Evolutionary conservation across 2,113 vertebrate species (phyloP).

Genomic region (Austrofundulus limnaeus): DNA sequence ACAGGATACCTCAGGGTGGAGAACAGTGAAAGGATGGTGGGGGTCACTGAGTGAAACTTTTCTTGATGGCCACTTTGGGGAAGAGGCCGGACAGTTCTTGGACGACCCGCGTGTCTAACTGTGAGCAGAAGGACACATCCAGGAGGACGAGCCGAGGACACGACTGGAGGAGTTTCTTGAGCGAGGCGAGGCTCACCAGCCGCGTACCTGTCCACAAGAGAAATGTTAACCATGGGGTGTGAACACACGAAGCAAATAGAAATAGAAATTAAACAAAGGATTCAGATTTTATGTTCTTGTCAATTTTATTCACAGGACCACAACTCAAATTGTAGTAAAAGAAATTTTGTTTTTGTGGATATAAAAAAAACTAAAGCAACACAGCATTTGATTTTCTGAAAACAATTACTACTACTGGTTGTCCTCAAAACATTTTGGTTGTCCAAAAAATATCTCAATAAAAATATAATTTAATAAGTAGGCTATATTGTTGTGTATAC

Average conservation of each 20-base stretch:
- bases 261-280: not conserved
- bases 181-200: slow-evolving; percentile 87
- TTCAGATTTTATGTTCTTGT: no score
- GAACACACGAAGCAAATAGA: no score
- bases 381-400: no score
- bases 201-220: slow-evolving; percentile 64
- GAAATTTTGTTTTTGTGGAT: no score
- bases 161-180: slow-evolving; percentile 91
- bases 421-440: no score
- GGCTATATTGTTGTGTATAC: no score
- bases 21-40: slow-evolving; percentile 9
- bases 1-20: slow-evolving; percentile 16
- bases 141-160: slow-evolving; percentile 90
- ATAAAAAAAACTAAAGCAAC: no score
- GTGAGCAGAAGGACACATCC: slow-evolving; percentile 98
- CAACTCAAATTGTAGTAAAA: no score
- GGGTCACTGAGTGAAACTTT: slow-evolving; percentile 97
- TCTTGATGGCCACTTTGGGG: slow-evolving; percentile 93
- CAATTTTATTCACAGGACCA: no score
- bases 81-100: slow-evolving; percentile 89
- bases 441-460: no score
- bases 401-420: not conserved
- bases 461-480: no score
- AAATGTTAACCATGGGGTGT: not conserved
- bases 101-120: slow-evolving; percentile 90